Conservation (phyloP, 2,888 invertebrate species). For the Cancer borealis region DNA sequence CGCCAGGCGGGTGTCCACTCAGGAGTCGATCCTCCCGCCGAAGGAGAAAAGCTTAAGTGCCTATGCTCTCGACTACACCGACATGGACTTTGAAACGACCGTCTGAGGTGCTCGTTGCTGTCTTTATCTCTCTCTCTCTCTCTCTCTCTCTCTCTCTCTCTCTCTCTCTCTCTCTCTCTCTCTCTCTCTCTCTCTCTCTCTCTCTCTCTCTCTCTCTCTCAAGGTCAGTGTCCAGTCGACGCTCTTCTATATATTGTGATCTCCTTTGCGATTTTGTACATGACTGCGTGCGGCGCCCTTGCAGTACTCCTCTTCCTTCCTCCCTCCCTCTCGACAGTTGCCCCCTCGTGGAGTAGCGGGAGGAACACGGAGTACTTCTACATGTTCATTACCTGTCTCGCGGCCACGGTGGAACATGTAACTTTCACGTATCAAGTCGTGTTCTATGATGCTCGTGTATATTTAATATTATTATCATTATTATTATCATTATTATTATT, state of each 20-base stretch:
- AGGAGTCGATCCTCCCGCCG: slow-evolving; percentile 76
- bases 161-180: slow-evolving; percentile 54
- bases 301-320: not conserved
- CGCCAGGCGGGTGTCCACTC: slow-evolving; percentile 75
- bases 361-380: not conserved
- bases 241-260: slow-evolving; percentile 27
- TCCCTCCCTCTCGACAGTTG: not conserved
- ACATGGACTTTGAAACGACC: slow-evolving; percentile 95
- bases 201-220: slow-evolving; percentile 35
- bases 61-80: slow-evolving; percentile 87
- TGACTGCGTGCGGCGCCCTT: slow-evolving; percentile 8
- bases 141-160: slow-evolving; percentile 60
- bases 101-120: slow-evolving; percentile 83
- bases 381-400: not conserved
- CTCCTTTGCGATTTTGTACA: slow-evolving; percentile 45
- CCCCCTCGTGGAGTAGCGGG: not conserved
- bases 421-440: not conserved
- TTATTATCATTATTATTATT: not conserved
- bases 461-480: not conserved
- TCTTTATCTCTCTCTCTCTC: slow-evolving; percentile 38
- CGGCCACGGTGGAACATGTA: not conserved
- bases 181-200: slow-evolving; percentile 53
- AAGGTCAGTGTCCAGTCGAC: slow-evolving; percentile 31
- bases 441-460: not conserved
- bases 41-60: slow-evolving; percentile 77